Evolutionary conservation across 30 jellyfish, hydroid and myxozoan species (phyloP).

Genomic region (Pelagia noctiluca): DNA sequence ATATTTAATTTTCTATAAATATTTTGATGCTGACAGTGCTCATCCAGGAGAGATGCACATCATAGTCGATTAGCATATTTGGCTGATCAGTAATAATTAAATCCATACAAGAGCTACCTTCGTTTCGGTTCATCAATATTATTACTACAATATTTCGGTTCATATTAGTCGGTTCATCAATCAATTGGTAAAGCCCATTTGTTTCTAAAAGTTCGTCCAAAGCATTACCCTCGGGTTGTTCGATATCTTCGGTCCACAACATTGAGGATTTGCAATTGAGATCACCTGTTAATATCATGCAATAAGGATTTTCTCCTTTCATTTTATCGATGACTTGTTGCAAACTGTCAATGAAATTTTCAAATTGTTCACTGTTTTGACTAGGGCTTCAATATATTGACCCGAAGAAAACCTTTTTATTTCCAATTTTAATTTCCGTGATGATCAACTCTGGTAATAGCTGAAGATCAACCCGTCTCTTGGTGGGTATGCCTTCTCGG

Average conservation of each 20-base stretch:
- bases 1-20: slow-evolving; percentile 1
- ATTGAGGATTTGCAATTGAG: slow-evolving; percentile 49
- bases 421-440: no score
- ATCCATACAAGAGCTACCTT: slow-evolving; percentile 33
- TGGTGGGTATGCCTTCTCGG: slow-evolving; percentile 55
- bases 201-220: no score
- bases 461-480: slow-evolving; percentile 40
- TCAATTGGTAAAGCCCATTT: no score
- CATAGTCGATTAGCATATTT: background rate
- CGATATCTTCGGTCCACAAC: slow-evolving; percentile 56
- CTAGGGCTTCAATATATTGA: slow-evolving; percentile 36
- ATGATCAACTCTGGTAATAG: no score
- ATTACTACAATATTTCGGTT: slow-evolving; percentile 12
- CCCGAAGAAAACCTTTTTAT: slow-evolving; percentile 25
- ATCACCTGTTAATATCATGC: no score
- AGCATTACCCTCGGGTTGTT: slow-evolving; percentile 51
- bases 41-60: slow-evolving; percentile 22
- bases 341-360: no score
- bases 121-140: slow-evolving; percentile 27
- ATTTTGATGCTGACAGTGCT: slow-evolving; percentile 17
- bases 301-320: slow-evolving; percentile 51
- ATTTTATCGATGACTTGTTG: no score
- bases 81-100: slow-evolving; percentile 30
- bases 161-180: slow-evolving; percentile 17
- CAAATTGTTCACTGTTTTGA: no score